A percentile compares a stretch with the other conserved stretches of the same genome.
Conservation (phyloP, 2,113 vertebrate species). For the Poeciliopsis retropinna region DNA sequence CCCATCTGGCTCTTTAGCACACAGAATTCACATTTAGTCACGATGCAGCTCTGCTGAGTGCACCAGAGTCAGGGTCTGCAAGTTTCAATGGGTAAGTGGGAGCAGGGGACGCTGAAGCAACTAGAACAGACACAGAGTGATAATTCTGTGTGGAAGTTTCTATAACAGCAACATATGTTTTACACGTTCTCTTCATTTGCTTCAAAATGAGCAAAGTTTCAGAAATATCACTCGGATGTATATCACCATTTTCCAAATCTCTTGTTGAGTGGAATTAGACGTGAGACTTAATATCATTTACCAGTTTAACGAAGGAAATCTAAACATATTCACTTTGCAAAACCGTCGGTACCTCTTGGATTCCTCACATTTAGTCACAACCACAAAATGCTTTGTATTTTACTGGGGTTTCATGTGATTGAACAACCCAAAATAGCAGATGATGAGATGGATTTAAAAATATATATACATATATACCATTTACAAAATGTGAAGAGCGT, state of each 20-base stretch:
- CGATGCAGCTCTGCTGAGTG: conserved; percentile 32
- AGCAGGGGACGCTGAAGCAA: conserved; percentile 5
- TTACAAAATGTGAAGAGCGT: background rate
- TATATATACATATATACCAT: background rate
- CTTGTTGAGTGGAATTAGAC: too few relatives aligned
- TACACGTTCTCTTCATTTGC: background rate
- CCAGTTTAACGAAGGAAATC: background rate
- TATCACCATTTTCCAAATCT: too few relatives aligned
- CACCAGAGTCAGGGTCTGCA: background rate
- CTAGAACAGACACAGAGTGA: background rate
- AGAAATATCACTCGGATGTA: background rate
- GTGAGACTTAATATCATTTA: too few relatives aligned
- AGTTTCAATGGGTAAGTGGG: conserved; percentile 18
- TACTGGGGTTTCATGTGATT: background rate
- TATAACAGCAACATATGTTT: conserved; percentile 1
- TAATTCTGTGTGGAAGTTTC: background rate
- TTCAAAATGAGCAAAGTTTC: background rate
- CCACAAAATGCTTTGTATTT: background rate
- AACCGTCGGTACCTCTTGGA: background rate
- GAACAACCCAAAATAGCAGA: background rate
- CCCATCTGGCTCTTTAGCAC: conserved; percentile 35
- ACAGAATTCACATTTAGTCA: conserved; percentile 25
- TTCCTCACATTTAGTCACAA: background rate
- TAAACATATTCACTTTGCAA: background rate
- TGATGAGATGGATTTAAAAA: background rate